A percentile compares a stretch with the other conserved stretches of the same genome.
Conservation (phyloP, 2,888 invertebrate genomes). For the Alloscopus bannaensis region DNA sequence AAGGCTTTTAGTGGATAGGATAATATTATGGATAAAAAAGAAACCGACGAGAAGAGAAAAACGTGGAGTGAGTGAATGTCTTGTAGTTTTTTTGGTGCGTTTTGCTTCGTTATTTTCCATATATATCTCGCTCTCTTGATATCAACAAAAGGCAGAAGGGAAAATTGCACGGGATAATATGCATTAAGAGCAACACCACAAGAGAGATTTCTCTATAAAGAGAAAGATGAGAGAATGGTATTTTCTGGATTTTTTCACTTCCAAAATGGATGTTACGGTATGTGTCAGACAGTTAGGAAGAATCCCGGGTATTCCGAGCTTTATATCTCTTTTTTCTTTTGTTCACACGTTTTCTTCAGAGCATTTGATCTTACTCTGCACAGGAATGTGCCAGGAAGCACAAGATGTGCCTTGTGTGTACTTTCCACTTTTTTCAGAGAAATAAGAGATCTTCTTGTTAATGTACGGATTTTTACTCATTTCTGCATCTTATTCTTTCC, state of each 20-base stretch:
- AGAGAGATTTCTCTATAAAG: constrained; percentile 12
- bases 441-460: constrained; percentile 39
- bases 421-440: not conserved
- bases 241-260: constrained; percentile 5
- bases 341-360: too few species aligned
- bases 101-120: constrained; percentile 14
- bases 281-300: constrained; percentile 26
- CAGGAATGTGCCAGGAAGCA: not conserved
- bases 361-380: not conserved
- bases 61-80: too few species aligned
- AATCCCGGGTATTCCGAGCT: constrained; percentile 19
- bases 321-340: not conserved
- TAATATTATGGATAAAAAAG: constrained; percentile 30
- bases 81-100: too few species aligned
- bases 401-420: not conserved
- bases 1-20: constrained; percentile 12
- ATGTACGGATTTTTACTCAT: constrained; percentile 39
- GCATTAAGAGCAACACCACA: not conserved
- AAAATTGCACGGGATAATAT: constrained; percentile 34
- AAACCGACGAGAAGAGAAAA: constrained; percentile 2
- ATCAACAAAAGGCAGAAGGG: not conserved
- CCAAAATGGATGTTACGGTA: constrained; percentile 24
- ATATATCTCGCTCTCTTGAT: constrained; percentile 8
- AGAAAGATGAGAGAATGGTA: too few species aligned
- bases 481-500: constrained; percentile 15